Evolutionary conservation across 2,888 invertebrate species (phyloP).

Genomic region (Pyrochroa serraticornis): DNA sequence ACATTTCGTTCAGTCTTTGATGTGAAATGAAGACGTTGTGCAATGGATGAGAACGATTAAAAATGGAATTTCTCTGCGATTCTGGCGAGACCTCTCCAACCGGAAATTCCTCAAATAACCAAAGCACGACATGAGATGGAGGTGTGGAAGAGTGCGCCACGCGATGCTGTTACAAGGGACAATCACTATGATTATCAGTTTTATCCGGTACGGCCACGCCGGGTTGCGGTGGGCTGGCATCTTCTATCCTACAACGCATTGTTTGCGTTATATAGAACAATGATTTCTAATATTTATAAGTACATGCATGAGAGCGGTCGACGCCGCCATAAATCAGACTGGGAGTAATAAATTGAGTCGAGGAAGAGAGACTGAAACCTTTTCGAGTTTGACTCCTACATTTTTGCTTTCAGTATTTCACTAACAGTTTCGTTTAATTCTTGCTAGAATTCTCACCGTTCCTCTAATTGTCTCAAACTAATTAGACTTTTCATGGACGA

Average conservation of each 20-base stretch:
- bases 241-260: conserved; percentile 18
- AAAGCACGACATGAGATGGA: conserved; percentile 2
- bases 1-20: conserved; percentile 10
- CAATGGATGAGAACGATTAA: conserved; percentile 2
- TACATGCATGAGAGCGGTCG: not conserved
- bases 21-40: not conserved
- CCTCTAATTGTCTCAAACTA: no score
- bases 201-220: conserved; percentile 7
- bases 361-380: no score
- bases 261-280: conserved; percentile 18
- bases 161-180: conserved; percentile 19
- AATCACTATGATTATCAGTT: conserved; percentile 20
- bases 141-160: conserved; percentile 13
- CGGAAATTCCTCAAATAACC: conserved; percentile 3
- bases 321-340: no score
- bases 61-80: not conserved
- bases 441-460: not conserved
- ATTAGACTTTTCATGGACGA: no score
- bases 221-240: conserved; percentile 17
- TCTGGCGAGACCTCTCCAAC: not conserved
- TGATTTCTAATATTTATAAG: conserved; percentile 25
- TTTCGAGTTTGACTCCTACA: no score
- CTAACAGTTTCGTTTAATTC: not conserved
- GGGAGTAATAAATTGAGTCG: no score
- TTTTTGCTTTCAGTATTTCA: no score